phyloP scores from a whole-genome alignment of 2,113 vertebrate species.

The Axis porcinus region DNA sequence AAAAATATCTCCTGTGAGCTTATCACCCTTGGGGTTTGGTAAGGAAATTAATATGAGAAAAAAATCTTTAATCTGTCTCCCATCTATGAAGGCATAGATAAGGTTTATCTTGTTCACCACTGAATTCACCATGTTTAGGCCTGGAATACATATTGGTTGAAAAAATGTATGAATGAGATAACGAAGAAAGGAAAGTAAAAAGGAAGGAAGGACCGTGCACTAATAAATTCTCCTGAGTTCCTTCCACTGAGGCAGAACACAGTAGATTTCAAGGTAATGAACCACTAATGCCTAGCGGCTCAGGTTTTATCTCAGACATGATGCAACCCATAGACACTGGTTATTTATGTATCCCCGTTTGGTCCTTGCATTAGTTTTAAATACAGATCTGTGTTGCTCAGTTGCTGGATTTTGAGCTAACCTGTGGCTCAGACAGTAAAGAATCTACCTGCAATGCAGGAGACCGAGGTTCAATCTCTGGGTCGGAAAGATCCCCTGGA shows the following conservation, averaged over 20 bases:
- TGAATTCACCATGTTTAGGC: not conserved
- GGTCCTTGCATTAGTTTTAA: not conserved
- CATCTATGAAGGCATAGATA: not conserved
- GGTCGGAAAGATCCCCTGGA: not conserved
- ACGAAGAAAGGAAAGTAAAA: not conserved
- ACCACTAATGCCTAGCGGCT: not conserved
- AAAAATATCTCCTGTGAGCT: not conserved
- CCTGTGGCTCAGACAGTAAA: not conserved
- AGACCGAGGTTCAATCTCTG: not conserved
- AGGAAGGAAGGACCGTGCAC: not conserved
- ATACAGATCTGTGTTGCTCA: not conserved
- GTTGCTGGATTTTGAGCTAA: not conserved
- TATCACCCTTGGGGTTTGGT: not conserved
- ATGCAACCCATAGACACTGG: not conserved
- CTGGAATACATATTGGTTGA: not conserved
- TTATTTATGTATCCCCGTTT: not conserved
- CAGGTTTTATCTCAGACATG: not conserved
- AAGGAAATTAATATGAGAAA: not conserved
- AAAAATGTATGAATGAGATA: not conserved
- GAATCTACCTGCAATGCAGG: not conserved
- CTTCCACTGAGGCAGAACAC: not conserved
- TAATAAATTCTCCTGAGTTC: not conserved
- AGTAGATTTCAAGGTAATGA: not conserved
- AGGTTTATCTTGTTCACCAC: not conserved
- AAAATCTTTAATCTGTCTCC: not conserved